phyloP scores from a whole-genome alignment of 92 coral and sea anemone genomes.

The Isaurus tuberculatus region DNA sequence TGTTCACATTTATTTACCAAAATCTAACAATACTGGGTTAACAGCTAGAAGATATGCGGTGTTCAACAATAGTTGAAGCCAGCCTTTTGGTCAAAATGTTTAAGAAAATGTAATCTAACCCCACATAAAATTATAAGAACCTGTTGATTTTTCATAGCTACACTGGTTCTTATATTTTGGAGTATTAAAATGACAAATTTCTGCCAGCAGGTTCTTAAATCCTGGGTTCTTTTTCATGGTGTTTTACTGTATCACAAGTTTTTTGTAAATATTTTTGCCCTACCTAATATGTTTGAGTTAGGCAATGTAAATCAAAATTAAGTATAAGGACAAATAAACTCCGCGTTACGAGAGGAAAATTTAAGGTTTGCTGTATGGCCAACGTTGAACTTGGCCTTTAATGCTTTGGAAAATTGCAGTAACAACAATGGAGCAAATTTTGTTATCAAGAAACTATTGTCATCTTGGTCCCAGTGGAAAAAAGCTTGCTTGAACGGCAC shows the following conservation, averaged over 20 bases:
- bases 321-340: background rate
- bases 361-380: background rate
- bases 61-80: constrained; percentile 7
- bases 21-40: constrained; percentile 9
- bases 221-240: constrained; percentile 3
- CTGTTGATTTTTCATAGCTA: constrained; percentile 1
- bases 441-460: constrained; percentile 9
- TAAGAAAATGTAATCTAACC: constrained; percentile 2
- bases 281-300: constrained; percentile 6
- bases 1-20: constrained; percentile 11
- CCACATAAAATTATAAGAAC: constrained; percentile 8
- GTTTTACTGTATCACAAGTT: constrained; percentile 8
- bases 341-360: constrained; percentile 26
- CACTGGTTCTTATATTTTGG: constrained; percentile 6
- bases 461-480: constrained; percentile 35
- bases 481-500: background rate
- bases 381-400: constrained; percentile 27
- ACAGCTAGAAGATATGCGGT: background rate
- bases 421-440: constrained; percentile 1
- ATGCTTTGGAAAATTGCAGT: constrained; percentile 14
- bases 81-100: background rate
- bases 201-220: constrained; percentile 2
- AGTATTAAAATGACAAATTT: constrained; percentile 1
- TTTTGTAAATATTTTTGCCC: background rate
- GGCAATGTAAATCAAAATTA: background rate